Evolutionary conservation across 2,797 vertebrate genomes (phyloP), one percentile per base, ranked within the genome.

Genomic region (Sitta carolinensis): DNA sequence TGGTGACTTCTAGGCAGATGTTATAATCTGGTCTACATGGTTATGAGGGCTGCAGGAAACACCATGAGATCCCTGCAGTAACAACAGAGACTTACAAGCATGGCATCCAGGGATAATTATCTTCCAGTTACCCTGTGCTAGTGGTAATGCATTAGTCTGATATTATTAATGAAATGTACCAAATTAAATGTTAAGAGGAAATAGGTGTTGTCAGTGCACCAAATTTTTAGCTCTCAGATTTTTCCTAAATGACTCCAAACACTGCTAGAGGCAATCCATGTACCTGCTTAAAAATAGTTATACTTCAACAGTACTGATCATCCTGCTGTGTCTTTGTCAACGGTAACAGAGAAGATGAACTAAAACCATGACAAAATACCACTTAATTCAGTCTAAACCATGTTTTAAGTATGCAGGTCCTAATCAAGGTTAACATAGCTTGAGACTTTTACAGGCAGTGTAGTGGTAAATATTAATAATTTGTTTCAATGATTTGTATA

Each of bases 101-200:
- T 43, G n/a, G 51, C 20, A 84, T 61, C 21, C 57, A 70, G 42
- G 42, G 29, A 45, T 57, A 83, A 77, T 83, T 58, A 38, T 52
- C 26, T 57, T 67, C 13, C 23, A 79, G 52, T 59, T 85, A 69
- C 57, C 16, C 27, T 21, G 67, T 77, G 48, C 51, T 36, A 62
- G 40, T 36, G 36, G 25, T 51, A 86, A 86, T 47, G 13, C 58
- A 23, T 83, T 87, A 73, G 54, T 61, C 36, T 89, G 61, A 80
- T 20, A 59, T 42, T 74, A 89, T 72, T 77, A 90, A 76, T 26
- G 8, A 79, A 76, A 76, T 38, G 32, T 83, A 34, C 38, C 36
- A 84, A 88, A 90, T 94, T 77, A 80, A 84, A 89, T 40, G 18
- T 58, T 81, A 77, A 88, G 34, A 86, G 23, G 76, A 94, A 93